phyloP scores from a whole-genome alignment of 2,113 vertebrate genomes.

The Cochlearius cochlearius region DNA sequence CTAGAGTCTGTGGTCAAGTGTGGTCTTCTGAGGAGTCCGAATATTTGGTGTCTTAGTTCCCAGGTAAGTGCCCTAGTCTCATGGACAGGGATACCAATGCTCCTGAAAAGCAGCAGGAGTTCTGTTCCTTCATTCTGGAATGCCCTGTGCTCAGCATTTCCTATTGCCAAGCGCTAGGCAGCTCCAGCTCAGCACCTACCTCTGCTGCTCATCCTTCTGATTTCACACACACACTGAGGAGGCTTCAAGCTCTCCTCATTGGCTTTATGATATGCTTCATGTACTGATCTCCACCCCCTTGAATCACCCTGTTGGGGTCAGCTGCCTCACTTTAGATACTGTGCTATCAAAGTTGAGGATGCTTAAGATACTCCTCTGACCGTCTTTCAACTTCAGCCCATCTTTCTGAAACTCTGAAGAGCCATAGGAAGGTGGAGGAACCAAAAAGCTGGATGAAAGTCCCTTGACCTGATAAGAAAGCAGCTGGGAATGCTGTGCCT shows the following conservation, averaged over 20 bases:
- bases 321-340: neutral
- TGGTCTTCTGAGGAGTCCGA: neutral
- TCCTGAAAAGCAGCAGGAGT: neutral
- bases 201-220: neutral
- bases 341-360: neutral
- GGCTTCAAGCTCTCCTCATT: neutral
- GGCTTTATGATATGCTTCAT: neutral
- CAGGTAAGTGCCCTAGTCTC: neutral
- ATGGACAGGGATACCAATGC: neutral
- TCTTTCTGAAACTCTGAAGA: neutral
- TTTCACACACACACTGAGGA: neutral
- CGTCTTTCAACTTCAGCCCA: neutral
- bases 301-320: neutral
- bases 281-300: neutral
- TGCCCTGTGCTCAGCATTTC: neutral
- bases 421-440: neutral
- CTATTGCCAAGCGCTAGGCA: neutral
- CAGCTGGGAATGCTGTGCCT: neutral
- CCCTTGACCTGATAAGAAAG: neutral
- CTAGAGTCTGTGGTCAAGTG: neutral
- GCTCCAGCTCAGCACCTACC: neutral
- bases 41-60: neutral
- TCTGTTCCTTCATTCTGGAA: no score
- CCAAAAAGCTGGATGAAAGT: neutral
- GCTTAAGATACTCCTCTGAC: neutral